Base-by-base conservation (phyloP, 2,888 invertebrate genomes). In the Troilus luridus region DNA sequence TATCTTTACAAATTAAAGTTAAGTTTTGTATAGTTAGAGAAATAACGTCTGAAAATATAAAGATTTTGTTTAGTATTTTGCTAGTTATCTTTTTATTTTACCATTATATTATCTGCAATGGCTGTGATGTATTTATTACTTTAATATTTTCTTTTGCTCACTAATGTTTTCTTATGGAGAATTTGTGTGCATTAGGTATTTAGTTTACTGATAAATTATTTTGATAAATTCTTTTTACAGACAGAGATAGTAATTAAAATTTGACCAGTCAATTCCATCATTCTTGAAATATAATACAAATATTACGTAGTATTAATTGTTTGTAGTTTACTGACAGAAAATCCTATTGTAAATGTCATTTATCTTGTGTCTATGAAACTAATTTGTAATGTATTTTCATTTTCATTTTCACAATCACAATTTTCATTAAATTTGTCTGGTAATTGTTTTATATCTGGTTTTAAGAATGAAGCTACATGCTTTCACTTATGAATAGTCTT, bases 101-200 rank as follows among this genome's bases (percentile, higher is more conserved):
- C 17, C 27, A 77, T 77, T 77, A 77, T 41, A 41, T 77, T 41
- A 77, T 77, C 72, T 77, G 27, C 19, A 72, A 77, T 77, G 72
- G 72, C 72, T 77, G 72, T 77, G 72, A 77, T 77, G 41, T 27
- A 77, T 77, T 72, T 67, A 24, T 67, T 67, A n/a, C 24, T 24
- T 67, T 67, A 14, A 64, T 24, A 12, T 67, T 27, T 8, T 67
- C 41, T 41, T 19, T 41, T 41, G 72, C 72, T 77, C 41, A 17
- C 72, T 77, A 59, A 59, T 59, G 7, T 77, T 77, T 17, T 77
- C 6, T 77, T 1, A 41, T 77, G 3, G 7, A 1, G 12, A 14
- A 14, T 24, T 24, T 14, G 14, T 27, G 14, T 77, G 41, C 2
- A 77, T 77, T 8, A 77, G 41, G 19, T 77, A 41, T 1, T 1